A percentile compares a stretch with the other conserved stretches of the same genome.
Conservation (phyloP, 1,140 invertebrate species). For the Philopotamus ludificatus region DNA sequence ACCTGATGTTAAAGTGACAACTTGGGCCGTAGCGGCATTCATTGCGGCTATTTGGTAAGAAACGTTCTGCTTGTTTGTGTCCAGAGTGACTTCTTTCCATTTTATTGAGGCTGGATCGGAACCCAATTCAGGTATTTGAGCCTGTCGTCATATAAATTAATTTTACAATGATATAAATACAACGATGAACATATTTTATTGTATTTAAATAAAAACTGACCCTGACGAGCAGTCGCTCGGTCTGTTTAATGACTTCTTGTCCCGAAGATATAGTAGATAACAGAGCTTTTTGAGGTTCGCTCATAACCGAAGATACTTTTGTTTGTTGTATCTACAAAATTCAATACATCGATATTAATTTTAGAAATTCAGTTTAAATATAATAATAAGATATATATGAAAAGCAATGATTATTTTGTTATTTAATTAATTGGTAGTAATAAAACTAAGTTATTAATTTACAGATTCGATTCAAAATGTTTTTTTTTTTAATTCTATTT, state of each 20-base stretch:
- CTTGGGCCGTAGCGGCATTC: conserved; percentile 97
- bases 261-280: conserved; percentile 86
- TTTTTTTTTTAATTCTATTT: too few species aligned
- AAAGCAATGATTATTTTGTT: background rate
- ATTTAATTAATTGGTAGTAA: background rate
- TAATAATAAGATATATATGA: background rate
- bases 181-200: background rate
- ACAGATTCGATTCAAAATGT: too few species aligned
- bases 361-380: background rate
- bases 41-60: conserved; percentile 96
- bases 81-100: conserved; percentile 92
- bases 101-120: conserved; percentile 81
- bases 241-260: conserved; percentile 81
- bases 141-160: conserved; percentile 53
- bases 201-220: conserved; percentile 39
- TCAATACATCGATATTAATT: background rate
- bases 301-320: conserved; percentile 77
- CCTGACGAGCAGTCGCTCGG: conserved; percentile 75
- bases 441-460: background rate
- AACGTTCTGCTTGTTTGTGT: conserved; percentile 95
- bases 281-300: conserved; percentile 89
- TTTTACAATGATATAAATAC: conserved; percentile 12
- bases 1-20: conserved; percentile 92
- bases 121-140: conserved; percentile 78
- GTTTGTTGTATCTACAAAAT: conserved; percentile 76